Conservation (phyloP, 2,888 invertebrate species). For the Caenorhabditis sp. region DNA sequence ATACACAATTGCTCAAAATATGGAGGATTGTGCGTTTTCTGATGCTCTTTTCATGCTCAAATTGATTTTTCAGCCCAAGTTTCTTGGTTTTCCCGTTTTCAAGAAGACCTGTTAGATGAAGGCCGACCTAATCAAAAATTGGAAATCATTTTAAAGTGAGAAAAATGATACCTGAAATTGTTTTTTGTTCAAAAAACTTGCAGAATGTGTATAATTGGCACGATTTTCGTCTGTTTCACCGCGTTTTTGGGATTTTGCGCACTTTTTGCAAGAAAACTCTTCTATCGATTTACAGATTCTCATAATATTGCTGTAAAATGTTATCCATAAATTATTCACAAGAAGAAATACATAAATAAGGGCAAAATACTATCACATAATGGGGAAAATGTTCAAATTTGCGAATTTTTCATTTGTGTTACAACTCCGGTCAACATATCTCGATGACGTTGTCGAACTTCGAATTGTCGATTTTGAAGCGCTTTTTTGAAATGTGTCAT, state of each 20-base stretch:
- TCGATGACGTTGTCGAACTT: constrained; percentile 31
- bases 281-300: background rate
- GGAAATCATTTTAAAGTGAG: too few relatives aligned
- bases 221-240: background rate
- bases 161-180: too few relatives aligned
- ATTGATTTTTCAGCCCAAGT: too few relatives aligned
- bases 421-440: constrained; percentile 36
- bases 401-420: constrained; percentile 23
- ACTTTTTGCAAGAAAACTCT: background rate
- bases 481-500: constrained; percentile 31
- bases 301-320: background rate
- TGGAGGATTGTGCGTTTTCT: too few relatives aligned
- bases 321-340: constrained; percentile 1
- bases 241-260: background rate
- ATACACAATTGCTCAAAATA: too few relatives aligned
- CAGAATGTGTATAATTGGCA: background rate
- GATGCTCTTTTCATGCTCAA: too few relatives aligned
- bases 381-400: background rate
- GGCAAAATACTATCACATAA: background rate
- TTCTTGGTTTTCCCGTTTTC: too few relatives aligned
- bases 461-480: constrained; percentile 29
- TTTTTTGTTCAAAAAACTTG: background rate
- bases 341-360: constrained; percentile 8
- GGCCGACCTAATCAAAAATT: too few relatives aligned
- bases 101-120: too few relatives aligned